phyloP scores from a whole-genome alignment of 2,113 vertebrate species.

The Platichthys flesus region DNA sequence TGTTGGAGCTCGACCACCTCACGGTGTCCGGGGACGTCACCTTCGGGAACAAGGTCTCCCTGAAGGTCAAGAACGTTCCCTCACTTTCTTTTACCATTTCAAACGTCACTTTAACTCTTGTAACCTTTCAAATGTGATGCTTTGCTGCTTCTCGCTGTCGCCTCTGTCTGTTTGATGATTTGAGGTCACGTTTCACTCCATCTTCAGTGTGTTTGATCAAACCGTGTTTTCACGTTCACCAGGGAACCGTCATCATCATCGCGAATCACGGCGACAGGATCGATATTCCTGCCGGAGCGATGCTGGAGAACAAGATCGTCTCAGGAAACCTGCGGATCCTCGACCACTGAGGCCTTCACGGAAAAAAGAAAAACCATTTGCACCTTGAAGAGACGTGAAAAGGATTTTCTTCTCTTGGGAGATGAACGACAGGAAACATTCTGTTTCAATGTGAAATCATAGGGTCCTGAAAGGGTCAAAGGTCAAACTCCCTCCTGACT shows the following conservation, averaged over 20 bases:
- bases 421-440: background rate
- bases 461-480: background rate
- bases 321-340: constrained; percentile 98
- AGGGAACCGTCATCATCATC: constrained; percentile 99
- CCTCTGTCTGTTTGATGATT: background rate
- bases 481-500: background rate
- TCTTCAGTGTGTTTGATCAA: too few species aligned
- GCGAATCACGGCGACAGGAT: constrained; percentile 97
- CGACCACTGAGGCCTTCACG: constrained; percentile 88
- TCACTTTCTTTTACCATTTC: too few species aligned
- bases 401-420: background rate
- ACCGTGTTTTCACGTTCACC: background rate
- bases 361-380: constrained; percentile 7
- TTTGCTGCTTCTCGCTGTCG: background rate
- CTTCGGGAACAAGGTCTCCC: constrained; percentile 94
- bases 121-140: too few species aligned
- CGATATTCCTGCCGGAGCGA: constrained; percentile 95
- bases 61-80: constrained; percentile 84
- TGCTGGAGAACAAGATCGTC: constrained; percentile 98
- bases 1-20: constrained; percentile 97
- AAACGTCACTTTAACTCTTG: too few species aligned
- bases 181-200: background rate
- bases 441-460: background rate
- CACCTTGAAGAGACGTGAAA: constrained; percentile 16
- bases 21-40: constrained; percentile 98